phyloP scores from a whole-genome alignment of 1,140 invertebrate genomes.

The Neodiprion fabricii region DNA sequence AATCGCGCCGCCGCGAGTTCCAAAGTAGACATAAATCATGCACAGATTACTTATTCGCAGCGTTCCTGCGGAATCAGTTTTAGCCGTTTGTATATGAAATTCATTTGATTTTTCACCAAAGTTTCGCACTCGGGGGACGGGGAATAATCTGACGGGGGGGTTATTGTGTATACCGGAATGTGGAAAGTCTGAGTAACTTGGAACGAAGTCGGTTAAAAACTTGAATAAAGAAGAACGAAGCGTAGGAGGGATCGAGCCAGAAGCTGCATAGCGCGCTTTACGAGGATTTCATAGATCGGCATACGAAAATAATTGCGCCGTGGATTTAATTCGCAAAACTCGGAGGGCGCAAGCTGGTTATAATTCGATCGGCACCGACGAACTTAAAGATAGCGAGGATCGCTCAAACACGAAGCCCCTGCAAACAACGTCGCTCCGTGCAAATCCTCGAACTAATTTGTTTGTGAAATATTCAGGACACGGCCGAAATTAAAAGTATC shows the following conservation, averaged over 20 bases:
- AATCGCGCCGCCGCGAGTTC: too few relatives aligned
- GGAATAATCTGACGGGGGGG: too few relatives aligned
- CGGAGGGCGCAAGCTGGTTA: background rate
- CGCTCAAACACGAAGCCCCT: background rate
- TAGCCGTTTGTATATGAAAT: too few relatives aligned
- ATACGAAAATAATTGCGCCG: background rate
- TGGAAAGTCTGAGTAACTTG: too few relatives aligned
- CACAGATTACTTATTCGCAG: too few relatives aligned
- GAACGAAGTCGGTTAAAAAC: background rate
- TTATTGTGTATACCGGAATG: too few relatives aligned
- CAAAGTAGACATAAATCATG: too few relatives aligned
- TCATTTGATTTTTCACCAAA: too few relatives aligned
- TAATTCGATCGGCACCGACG: background rate
- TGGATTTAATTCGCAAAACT: background rate
- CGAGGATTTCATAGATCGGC: background rate
- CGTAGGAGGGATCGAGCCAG: too few relatives aligned
- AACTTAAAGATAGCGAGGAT: background rate
- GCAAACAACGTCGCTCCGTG: background rate
- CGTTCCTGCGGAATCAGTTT: too few relatives aligned
- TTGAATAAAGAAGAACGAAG: background rate
- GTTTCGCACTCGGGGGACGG: too few relatives aligned
- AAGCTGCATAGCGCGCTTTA: too few relatives aligned
- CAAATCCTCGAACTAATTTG: background rate
- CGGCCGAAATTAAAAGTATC: background rate
- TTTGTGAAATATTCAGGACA: constrained; percentile 4